Evolutionary conservation across 1,140 invertebrate genomes (phyloP).

Genomic region (Drosophila ogumai): DNA sequence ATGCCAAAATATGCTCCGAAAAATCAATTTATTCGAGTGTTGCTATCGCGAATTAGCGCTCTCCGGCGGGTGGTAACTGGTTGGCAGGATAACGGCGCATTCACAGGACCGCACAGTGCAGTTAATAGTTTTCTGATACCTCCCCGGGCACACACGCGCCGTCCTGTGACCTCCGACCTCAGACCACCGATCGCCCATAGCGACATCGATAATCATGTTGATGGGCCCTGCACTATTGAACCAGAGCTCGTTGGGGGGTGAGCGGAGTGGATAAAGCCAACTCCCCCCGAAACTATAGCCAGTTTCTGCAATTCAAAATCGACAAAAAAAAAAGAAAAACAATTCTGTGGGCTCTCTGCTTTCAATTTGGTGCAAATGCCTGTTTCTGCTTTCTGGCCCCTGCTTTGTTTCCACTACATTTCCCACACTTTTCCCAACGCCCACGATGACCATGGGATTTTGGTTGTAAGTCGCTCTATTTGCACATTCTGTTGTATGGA

Average conservation of each 20-base stretch:
- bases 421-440: slow-evolving; percentile 26
- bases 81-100: slow-evolving; percentile 33
- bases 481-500: slow-evolving; percentile 24
- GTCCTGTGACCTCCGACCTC: slow-evolving; percentile 32
- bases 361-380: slow-evolving; percentile 47
- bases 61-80: slow-evolving; percentile 25
- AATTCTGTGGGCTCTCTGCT: slow-evolving; percentile 34
- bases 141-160: slow-evolving; percentile 34
- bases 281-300: slow-evolving; percentile 13
- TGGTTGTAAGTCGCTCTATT: slow-evolving; percentile 31
- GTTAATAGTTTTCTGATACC: slow-evolving; percentile 67
- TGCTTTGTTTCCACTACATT: slow-evolving; percentile 42
- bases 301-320: slow-evolving; percentile 30
- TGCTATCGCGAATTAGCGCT: slow-evolving; percentile 40
- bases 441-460: slow-evolving; percentile 36
- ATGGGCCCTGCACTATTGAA: slow-evolving; percentile 43
- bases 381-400: slow-evolving; percentile 23
- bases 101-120: slow-evolving; percentile 59
- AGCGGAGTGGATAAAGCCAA: background rate
- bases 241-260: slow-evolving; percentile 1
- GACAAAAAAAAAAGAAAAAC: slow-evolving; percentile 20
- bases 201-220: slow-evolving; percentile 50
- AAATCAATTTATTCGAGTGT: slow-evolving; percentile 17
- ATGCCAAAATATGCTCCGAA: background rate
- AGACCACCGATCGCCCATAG: slow-evolving; percentile 42